These are phyloP conservation scores for Drosophila lowei DNA, from an alignment of 1,140 invertebrate genomes.

Conservation along the genomic window DNA sequence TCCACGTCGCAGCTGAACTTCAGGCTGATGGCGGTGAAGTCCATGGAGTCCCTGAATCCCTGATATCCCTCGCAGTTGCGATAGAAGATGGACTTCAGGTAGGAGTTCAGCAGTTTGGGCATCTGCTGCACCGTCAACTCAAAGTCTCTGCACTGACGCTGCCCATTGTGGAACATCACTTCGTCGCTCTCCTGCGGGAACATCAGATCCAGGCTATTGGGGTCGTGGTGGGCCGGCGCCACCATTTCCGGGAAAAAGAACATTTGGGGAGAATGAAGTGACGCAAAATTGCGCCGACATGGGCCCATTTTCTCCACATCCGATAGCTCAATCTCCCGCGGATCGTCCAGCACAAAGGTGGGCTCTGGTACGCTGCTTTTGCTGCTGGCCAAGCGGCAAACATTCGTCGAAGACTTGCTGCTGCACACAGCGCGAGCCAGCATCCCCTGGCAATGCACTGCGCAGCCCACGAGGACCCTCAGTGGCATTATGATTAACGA, in stretches of 20 bases:
- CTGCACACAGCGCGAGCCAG: too few relatives aligned
- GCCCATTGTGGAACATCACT: neutral
- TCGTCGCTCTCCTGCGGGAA: neutral
- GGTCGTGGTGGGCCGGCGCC: conserved; percentile 50
- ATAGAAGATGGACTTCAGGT: conserved; percentile 26
- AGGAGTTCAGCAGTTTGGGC: conserved; percentile 40
- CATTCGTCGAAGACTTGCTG: too few relatives aligned
- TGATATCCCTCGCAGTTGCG: conserved; percentile 13
- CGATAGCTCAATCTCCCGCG: conserved; percentile 46
- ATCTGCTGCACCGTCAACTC: conserved; percentile 15
- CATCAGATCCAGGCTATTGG: neutral
- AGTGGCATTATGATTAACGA: too few relatives aligned
- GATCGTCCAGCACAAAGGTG: conserved; percentile 32
- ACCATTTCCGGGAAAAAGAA: conserved; percentile 59
- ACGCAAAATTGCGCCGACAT: conserved; percentile 15
- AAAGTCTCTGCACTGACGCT: too few relatives aligned
- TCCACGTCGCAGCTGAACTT: conserved; percentile 39
- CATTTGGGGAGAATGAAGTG: conserved; percentile 40
- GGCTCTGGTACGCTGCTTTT: conserved; percentile 25
- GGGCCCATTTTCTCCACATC: neutral
- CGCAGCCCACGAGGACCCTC: too few relatives aligned
- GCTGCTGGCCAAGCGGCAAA: conserved; percentile 23
- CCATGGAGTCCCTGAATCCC: conserved; percentile 17
- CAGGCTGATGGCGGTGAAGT: conserved; percentile 53
- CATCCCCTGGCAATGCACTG: too few relatives aligned